These are phyloP conservation scores for Trachops cirrhosus DNA, from an alignment of 2,797 vertebrate genomes.

Conservation along the genomic window DNA sequence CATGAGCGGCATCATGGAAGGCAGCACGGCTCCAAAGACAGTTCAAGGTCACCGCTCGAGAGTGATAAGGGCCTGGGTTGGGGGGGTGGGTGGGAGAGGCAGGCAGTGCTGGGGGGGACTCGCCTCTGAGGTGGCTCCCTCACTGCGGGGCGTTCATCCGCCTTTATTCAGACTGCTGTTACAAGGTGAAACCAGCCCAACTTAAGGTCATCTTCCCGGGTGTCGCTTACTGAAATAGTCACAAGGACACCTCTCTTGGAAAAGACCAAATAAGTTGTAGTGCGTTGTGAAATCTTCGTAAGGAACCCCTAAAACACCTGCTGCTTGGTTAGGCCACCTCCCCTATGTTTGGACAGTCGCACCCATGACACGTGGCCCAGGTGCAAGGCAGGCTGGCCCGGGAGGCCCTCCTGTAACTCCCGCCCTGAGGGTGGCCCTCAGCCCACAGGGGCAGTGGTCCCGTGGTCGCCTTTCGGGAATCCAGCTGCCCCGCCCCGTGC, in stretches of 20 bases:
- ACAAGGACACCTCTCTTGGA: background rate
- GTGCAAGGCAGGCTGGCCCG: background rate
- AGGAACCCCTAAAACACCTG: background rate
- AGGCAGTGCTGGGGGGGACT: background rate
- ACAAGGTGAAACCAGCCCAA: too few relatives aligned
- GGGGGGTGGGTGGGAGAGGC: too few relatives aligned
- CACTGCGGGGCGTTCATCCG: too few relatives aligned
- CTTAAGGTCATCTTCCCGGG: background rate
- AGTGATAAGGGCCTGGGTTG: accelerated
- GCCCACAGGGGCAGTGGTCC: background rate
- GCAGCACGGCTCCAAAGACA: background rate
- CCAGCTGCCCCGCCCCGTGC: too few relatives aligned
- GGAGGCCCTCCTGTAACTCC: background rate
- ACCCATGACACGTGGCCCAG: background rate
- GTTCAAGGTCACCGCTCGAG: accelerated
- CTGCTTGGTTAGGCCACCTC: background rate
- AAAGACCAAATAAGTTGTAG: constrained; percentile 11
- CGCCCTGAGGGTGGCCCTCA: background rate
- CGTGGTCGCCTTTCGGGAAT: accelerated
- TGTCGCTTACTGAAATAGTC: background rate
- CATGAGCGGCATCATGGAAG: accelerated
- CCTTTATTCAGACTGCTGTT: background rate
- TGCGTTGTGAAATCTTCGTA: constrained; percentile 20
- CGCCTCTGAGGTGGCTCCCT: too few relatives aligned
- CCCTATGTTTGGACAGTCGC: background rate